A percentile compares a stretch with the other conserved stretches of the same genome.
Evolutionary conservation across 2,888 invertebrate species (phyloP).

Genomic region (Cephus nigrinus): DNA sequence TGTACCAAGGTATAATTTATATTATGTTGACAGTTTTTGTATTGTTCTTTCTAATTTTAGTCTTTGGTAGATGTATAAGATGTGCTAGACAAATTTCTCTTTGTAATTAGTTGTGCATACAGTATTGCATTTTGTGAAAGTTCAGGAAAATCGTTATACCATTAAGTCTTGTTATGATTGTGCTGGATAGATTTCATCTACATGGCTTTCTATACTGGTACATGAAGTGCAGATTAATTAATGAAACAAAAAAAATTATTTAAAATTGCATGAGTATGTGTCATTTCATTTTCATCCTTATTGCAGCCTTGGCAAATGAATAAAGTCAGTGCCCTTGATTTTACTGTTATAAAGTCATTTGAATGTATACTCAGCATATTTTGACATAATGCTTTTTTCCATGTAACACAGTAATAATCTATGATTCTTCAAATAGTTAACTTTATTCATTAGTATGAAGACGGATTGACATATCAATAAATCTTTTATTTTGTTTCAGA

Average conservation of each 20-base stretch:
- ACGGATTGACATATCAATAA: not conserved
- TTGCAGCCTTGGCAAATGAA: not conserved
- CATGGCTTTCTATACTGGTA: not conserved
- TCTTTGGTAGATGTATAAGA: not conserved
- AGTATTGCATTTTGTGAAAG: not conserved
- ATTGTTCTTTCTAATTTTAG: not conserved
- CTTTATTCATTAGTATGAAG: not conserved
- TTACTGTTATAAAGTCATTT: not conserved
- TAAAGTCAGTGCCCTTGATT: not conserved
- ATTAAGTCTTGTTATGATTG: not conserved
- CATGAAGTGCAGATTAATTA: not conserved
- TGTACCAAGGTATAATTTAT: not conserved
- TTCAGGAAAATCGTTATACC: not conserved
- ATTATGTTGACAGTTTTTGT: not conserved
- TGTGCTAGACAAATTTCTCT: not conserved
- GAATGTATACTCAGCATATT: not conserved
- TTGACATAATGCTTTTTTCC: not conserved
- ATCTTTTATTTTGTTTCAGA: slow-evolving; percentile 34
- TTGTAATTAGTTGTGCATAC: not conserved
- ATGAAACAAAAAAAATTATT: not conserved
- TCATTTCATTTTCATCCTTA: not conserved
- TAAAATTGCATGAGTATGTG: not conserved
- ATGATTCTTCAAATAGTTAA: not conserved
- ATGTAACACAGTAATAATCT: not conserved
- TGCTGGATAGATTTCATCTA: not conserved